Conservation (phyloP, 2,797 vertebrate genomes). For the Pseudochromis fuscus region DNA sequence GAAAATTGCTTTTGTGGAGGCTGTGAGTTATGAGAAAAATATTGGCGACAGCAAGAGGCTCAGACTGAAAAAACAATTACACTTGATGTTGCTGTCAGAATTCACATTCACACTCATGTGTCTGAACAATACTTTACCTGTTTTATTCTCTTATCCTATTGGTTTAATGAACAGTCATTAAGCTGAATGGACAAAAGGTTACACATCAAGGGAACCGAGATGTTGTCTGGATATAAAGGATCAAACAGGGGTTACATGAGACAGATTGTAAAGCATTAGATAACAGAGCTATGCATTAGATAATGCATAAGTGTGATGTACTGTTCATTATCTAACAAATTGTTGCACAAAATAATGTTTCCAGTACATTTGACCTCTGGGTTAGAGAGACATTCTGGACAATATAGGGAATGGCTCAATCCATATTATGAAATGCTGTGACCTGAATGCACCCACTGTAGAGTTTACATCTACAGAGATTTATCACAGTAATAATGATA, state of each 20-base stretch:
- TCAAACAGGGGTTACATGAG: slow-evolving; percentile 25
- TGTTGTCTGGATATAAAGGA: slow-evolving; percentile 1
- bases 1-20: slow-evolving; percentile 6
- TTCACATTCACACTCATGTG: slow-evolving; percentile 15
- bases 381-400: slow-evolving; percentile 29
- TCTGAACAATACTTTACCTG: neutral
- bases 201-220: neutral
- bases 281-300: slow-evolving; percentile 26
- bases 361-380: slow-evolving; percentile 10
- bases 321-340: slow-evolving; percentile 17
- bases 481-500: slow-evolving; percentile 42
- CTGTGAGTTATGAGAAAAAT: neutral
- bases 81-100: slow-evolving; percentile 15
- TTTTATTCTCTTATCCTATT: neutral
- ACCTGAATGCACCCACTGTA: slow-evolving; percentile 23
- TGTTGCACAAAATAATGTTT: slow-evolving; percentile 17
- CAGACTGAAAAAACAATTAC: neutral
- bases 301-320: slow-evolving; percentile 13
- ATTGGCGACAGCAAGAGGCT: neutral
- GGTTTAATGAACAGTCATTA: slow-evolving; percentile 36
- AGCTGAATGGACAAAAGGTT: slow-evolving; percentile 14
- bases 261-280: slow-evolving; percentile 33
- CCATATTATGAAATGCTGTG: slow-evolving; percentile 46
- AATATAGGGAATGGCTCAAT: slow-evolving; percentile 22
- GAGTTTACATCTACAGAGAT: slow-evolving; percentile 43